A percentile compares a stretch with the other conserved stretches of the same genome.
These are phyloP conservation scores for Brienomyrus brachyistius DNA, from an alignment of 2,113 vertebrate genomes.

Conservation along the genomic window DNA sequence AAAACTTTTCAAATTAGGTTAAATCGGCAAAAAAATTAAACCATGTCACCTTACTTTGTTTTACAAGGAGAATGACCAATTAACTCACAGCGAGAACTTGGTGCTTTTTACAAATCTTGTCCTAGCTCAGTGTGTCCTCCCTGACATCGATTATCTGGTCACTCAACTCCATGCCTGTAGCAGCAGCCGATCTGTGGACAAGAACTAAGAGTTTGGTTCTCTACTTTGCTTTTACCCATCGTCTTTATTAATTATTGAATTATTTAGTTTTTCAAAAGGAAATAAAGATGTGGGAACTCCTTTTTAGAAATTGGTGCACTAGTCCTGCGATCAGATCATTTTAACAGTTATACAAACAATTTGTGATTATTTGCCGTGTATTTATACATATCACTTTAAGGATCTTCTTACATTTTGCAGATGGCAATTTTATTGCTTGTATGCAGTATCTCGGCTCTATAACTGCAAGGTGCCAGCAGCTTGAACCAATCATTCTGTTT, in stretches of 20 bases:
- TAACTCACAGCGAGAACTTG: background rate
- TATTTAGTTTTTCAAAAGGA: background rate
- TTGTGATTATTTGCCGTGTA: background rate
- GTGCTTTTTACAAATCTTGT: background rate
- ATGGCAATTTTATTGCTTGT: background rate
- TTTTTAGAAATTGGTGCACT: background rate
- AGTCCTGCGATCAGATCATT: background rate
- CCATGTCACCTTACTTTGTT: too few relatives aligned
- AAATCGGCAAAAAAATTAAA: too few relatives aligned
- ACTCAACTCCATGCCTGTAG: background rate
- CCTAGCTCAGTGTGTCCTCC: background rate
- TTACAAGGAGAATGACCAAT: background rate
- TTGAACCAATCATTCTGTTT: background rate
- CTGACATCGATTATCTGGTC: background rate
- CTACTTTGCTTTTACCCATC: background rate
- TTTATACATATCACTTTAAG: background rate
- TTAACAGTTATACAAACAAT: background rate
- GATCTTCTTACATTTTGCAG: background rate
- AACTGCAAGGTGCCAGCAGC: slow-evolving; percentile 1
- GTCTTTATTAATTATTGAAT: background rate
- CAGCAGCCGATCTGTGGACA: background rate
- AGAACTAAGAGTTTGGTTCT: background rate
- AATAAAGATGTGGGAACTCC: background rate
- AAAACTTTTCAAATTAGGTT: too few relatives aligned
- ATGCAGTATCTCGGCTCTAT: background rate